Percentiles rank a stretch among this genome's conserved stretches.
phyloP scores from a whole-genome alignment of 2,888 invertebrate genomes.

The Erebia aethiops region DNA sequence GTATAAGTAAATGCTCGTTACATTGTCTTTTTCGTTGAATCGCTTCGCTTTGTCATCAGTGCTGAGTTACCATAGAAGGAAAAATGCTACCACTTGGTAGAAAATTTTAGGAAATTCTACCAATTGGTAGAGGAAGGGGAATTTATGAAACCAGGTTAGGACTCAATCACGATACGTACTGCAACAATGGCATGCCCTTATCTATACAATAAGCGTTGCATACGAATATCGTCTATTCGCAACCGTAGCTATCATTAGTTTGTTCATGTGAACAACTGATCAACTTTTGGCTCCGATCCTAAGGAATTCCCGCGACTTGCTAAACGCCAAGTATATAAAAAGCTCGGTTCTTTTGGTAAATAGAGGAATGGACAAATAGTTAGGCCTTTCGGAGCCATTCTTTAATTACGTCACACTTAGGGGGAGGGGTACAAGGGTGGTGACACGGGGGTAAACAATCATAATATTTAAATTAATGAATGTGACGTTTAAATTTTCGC shows the following conservation, averaged over 20 bases:
- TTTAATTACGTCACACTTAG: constrained; percentile 39
- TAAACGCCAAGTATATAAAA: constrained; percentile 45
- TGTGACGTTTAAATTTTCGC: too few relatives aligned
- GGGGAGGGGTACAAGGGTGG: background rate
- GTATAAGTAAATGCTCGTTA: constrained; percentile 74
- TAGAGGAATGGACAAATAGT: constrained; percentile 59
- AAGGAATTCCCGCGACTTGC: constrained; percentile 45
- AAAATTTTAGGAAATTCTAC: constrained; percentile 18
- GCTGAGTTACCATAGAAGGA: constrained; percentile 47
- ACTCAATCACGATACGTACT: constrained; percentile 82
- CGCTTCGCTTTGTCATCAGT: constrained; percentile 69
- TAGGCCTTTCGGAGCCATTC: constrained; percentile 53
- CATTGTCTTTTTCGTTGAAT: constrained; percentile 77
- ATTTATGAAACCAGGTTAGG: constrained; percentile 53
- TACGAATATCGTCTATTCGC: constrained; percentile 71
- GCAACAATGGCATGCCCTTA: constrained; percentile 80
- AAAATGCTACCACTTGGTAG: constrained; percentile 33
- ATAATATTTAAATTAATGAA: too few relatives aligned
- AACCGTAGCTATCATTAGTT: constrained; percentile 62
- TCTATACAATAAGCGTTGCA: constrained; percentile 83
- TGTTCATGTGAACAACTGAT: constrained; percentile 47
- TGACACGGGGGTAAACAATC: background rate
- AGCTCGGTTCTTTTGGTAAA: constrained; percentile 53
- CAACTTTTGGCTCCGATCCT: constrained; percentile 44
- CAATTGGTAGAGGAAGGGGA: constrained; percentile 43